phyloP scores from a whole-genome alignment of 2,113 vertebrate genomes.

The pig (Sus scrofa) region DNA sequence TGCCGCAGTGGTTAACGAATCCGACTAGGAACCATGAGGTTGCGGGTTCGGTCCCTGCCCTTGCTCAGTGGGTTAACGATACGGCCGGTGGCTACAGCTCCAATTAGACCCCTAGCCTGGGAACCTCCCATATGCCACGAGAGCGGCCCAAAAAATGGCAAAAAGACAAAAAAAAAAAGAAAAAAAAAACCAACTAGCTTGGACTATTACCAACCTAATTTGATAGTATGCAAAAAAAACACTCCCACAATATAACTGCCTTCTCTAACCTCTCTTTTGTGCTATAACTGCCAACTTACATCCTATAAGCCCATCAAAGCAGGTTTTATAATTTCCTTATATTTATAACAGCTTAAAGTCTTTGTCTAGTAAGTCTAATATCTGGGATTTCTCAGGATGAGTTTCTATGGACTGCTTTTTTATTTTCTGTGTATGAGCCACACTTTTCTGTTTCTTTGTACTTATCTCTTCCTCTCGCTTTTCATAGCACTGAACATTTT shows the following conservation, averaged over 20 bases:
- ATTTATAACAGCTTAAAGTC: not conserved
- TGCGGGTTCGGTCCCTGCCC: too few relatives aligned
- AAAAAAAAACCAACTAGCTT: not conserved
- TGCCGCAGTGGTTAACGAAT: too few relatives aligned
- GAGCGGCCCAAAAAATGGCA: too few relatives aligned
- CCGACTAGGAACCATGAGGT: too few relatives aligned
- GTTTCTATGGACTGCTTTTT: not conserved
- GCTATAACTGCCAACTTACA: not conserved
- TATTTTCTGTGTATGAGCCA: not conserved
- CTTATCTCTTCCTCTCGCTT: not conserved
- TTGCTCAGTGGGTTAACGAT: too few relatives aligned
- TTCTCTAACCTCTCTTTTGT: not conserved
- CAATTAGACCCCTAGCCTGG: too few relatives aligned
- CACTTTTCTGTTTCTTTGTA: not conserved
- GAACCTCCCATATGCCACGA: too few relatives aligned
- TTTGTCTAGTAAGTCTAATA: not conserved
- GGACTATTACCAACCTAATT: not conserved
- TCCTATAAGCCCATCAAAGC: not conserved
- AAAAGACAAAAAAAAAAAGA: too few relatives aligned
- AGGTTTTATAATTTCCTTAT: not conserved
- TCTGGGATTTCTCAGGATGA: not conserved
- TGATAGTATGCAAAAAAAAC: not conserved
- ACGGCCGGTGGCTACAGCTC: too few relatives aligned
- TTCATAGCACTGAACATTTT: not conserved
- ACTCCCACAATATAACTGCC: too few relatives aligned